phyloP scores from a whole-genome alignment of 2,797 vertebrate species.

The Orestias chungarensis region DNA sequence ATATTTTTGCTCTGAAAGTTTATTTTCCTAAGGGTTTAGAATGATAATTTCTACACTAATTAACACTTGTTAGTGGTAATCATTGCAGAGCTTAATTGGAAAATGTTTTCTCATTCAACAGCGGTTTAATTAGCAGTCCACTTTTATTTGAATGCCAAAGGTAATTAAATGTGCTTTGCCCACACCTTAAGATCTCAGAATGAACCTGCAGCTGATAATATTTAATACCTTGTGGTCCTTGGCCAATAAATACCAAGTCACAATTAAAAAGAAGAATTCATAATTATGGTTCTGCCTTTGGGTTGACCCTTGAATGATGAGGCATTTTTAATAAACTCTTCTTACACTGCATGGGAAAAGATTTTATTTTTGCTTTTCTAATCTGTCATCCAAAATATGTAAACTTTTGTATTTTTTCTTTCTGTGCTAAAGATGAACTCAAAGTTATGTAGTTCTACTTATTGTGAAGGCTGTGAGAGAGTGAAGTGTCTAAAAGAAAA shows the following conservation, averaged over 20 bases:
- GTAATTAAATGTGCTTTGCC: conserved; percentile 46
- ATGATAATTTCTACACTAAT: conserved; percentile 48
- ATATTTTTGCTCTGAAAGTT: conserved; percentile 16
- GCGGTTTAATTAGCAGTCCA: conserved; percentile 59
- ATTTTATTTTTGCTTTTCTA: not conserved
- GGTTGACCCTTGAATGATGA: conserved; percentile 58
- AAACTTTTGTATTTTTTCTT: not conserved
- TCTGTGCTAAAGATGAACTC: not conserved
- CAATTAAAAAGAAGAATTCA: conserved; percentile 31
- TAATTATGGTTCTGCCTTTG: conserved; percentile 60
- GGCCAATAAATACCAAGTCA: conserved; percentile 55
- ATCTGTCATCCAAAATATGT: not conserved
- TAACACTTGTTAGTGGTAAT: conserved; percentile 59
- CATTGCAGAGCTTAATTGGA: conserved; percentile 52
- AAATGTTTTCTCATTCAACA: conserved; percentile 50
- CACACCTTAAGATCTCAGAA: conserved; percentile 50
- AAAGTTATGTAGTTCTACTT: not conserved
- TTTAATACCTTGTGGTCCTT: conserved; percentile 33
- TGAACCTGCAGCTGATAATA: conserved; percentile 44
- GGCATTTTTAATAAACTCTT: conserved; percentile 43
- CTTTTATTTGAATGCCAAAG: conserved; percentile 55
- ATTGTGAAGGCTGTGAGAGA: not conserved
- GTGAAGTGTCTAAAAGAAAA: not conserved
- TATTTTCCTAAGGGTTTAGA: conserved; percentile 38
- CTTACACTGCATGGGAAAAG: conserved; percentile 4